Evolutionary conservation across 2,113 vertebrate genomes (phyloP), one percentile per base, ranked within the genome.

Genomic region (Phocoena sinus): DNA sequence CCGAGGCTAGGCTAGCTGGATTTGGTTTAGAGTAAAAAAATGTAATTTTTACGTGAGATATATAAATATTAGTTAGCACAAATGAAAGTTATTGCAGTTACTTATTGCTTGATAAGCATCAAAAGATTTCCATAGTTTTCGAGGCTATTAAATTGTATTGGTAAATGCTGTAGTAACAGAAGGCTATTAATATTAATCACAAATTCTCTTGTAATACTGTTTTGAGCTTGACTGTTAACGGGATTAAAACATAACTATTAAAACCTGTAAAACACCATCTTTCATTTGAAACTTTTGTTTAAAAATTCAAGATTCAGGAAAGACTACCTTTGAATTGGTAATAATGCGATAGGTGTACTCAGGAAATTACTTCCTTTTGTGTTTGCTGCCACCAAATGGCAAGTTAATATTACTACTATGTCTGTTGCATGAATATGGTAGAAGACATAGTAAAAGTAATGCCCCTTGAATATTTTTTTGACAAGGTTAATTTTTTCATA

Each of bases 331-430:
- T 88, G 33, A 94, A 33, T 95, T 95, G 41, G 23, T 87, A 79
- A n/a, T 71, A 85, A 63, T 33, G 50, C 6, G 41, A 1, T 93
- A 85, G 89, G 41, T 50, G 2, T 56, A 26, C 63, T 85, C 38
- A 81, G 56, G 50, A 91, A 77, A 85, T 65, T 50, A 60, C 82
- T 96, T 96, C 41, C 41, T 80, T 94, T 93, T 93, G 89, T 92
- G 77, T 92, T 91, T 96, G 92, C 92, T 97, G 96, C 97, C 97
- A 93, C 97, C 94, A 87, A 76, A 70, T 97, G 97, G 95, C 79
- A 92, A 41, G 85, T 63, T 94, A 67, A 47, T 92, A 94, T 56
- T 58, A 89, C 87, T 87, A 58, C 70, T 33, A 56, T 17, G 13
- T 87, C 33, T 91, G 12, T 94, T 92, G 63, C 2, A 56, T 68